phyloP scores from a whole-genome alignment of 2,797 vertebrate species.

The Emydoidea blandingii region DNA sequence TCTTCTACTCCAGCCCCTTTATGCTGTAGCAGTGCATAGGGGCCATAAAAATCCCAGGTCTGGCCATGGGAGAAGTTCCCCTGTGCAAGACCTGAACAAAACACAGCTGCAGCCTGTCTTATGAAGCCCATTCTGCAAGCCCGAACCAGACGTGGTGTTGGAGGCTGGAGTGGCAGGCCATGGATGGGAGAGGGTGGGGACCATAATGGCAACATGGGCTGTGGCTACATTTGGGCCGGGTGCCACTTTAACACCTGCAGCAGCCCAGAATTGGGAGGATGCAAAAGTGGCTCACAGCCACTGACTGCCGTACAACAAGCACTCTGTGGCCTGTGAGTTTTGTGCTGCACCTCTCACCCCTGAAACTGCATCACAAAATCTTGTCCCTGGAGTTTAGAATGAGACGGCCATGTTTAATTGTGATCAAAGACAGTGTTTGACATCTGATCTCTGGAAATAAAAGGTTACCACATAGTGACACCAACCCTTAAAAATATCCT shows the following conservation, averaged over 20 bases:
- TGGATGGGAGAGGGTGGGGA: neutral
- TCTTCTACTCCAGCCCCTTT: neutral
- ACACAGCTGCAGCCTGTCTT: neutral
- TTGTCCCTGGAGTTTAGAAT: neutral
- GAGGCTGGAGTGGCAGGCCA: neutral
- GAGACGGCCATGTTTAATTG: neutral
- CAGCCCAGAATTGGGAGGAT: neutral
- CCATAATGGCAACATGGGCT: neutral
- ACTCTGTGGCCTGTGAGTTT: neutral
- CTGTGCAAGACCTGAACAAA: neutral
- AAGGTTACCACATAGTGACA: neutral
- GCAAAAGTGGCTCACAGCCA: neutral
- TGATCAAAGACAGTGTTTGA: neutral
- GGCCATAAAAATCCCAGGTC: neutral
- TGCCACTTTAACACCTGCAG: neutral
- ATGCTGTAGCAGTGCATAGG: neutral
- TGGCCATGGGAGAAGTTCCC: neutral
- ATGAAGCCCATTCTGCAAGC: neutral
- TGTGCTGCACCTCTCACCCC: neutral
- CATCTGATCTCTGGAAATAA: slow-evolving; percentile 6
- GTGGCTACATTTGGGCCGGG: neutral
- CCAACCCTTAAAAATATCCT: slow-evolving; percentile 13
- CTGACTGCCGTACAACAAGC: neutral
- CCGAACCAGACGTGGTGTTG: neutral
- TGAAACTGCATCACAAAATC: neutral